Evolutionary conservation across 2,888 invertebrate genomes (phyloP).

Genomic region (Halocaridina rubra): DNA sequence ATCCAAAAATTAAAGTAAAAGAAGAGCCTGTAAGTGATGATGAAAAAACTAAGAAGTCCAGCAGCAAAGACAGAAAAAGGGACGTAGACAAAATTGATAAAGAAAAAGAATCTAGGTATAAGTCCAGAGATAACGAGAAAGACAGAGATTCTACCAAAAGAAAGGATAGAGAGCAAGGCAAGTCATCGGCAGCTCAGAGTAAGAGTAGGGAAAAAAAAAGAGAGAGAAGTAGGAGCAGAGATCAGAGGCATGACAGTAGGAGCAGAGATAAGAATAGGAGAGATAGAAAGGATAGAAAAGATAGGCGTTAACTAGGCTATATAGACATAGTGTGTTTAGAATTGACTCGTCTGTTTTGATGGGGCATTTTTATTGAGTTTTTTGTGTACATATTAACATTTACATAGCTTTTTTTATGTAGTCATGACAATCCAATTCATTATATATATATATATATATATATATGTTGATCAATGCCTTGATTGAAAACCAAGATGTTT

Average conservation of each 20-base stretch:
- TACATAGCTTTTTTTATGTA: too few species aligned
- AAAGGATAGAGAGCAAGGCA: constrained; percentile 5
- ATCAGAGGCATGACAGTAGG: constrained; percentile 21
- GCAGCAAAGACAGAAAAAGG: background rate
- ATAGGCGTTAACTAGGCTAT: constrained; percentile 12
- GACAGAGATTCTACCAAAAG: background rate
- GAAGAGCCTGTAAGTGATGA: constrained; percentile 6
- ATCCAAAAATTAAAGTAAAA: constrained; percentile 9
- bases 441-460: too few species aligned
- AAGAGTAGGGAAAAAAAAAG: background rate
- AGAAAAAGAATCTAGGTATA: background rate
- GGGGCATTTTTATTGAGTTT: too few species aligned
- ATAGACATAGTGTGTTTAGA: too few species aligned
- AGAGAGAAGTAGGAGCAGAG: constrained; percentile 11
- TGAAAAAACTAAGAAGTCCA: constrained; percentile 21
- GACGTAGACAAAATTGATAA: background rate
- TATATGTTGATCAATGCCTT: too few species aligned
- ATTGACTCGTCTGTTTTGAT: too few species aligned
- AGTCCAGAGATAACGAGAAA: constrained; percentile 16
- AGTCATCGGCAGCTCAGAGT: background rate
- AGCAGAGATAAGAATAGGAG: constrained; percentile 28
- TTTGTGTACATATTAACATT: too few species aligned
- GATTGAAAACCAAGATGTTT: too few species aligned
- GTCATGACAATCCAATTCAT: too few species aligned
- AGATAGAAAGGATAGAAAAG: constrained; percentile 26